phyloP scores from a whole-genome alignment of 2,113 vertebrate genomes.

The Eulemur macaco region DNA sequence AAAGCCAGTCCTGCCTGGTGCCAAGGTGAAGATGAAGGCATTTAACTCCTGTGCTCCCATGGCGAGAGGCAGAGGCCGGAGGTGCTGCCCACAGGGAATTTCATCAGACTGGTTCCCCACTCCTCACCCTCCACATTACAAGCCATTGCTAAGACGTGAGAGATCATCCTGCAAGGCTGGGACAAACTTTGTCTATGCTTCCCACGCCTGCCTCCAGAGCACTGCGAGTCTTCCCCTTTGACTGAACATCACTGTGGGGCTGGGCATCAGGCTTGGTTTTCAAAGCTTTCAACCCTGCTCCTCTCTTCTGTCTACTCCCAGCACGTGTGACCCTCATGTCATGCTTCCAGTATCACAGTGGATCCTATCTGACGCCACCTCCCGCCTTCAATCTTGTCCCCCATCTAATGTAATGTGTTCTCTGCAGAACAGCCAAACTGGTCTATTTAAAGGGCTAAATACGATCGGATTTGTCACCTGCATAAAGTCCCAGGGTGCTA shows the following conservation, averaged over 20 bases:
- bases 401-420: neutral
- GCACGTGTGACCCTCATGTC: accelerated
- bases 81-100: accelerated
- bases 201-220: accelerated
- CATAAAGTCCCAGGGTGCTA: neutral
- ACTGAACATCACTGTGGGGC: neutral
- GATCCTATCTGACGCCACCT: too few species aligned
- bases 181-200: too few species aligned
- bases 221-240: neutral
- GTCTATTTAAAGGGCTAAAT: neutral
- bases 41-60: neutral
- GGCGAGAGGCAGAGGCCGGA: accelerated
- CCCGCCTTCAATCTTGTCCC: neutral
- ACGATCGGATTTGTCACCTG: neutral
- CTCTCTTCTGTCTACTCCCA: neutral
- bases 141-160: accelerated
- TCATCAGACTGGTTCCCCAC: neutral
- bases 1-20: neutral
- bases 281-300: neutral
- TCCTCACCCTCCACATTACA: neutral
- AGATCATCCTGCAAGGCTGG: too few species aligned
- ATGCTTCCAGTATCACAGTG: accelerated
- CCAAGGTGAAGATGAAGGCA: accelerated
- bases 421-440: neutral
- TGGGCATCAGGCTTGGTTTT: neutral